Percentiles rank a stretch among this genome's conserved stretches.
These are phyloP conservation scores for Drosophila recens DNA, from an alignment of 2,888 invertebrate genomes.

Conservation along the genomic window DNA sequence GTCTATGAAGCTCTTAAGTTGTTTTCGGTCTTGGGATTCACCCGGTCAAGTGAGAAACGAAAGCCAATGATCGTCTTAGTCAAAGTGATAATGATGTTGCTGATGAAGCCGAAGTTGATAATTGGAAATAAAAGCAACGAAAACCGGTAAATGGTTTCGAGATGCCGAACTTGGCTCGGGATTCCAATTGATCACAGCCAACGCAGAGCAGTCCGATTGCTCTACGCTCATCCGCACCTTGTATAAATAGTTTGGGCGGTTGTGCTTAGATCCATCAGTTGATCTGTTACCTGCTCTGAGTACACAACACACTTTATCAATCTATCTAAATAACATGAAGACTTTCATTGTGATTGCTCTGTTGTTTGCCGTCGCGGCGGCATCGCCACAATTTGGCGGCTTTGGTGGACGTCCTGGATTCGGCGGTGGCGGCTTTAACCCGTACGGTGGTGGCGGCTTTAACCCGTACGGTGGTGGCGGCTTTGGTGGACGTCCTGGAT, in stretches of 20 bases:
- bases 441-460: slow-evolving; percentile 23
- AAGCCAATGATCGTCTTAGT: slow-evolving; percentile 34
- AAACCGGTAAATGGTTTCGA: slow-evolving; percentile 64
- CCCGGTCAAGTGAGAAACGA: slow-evolving; percentile 52
- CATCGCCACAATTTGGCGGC: slow-evolving; percentile 56
- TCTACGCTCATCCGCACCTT: slow-evolving; percentile 23
- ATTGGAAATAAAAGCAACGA: slow-evolving; percentile 62
- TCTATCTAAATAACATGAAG: slow-evolving; percentile 66
- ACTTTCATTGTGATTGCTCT: slow-evolving; percentile 73
- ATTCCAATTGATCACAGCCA: slow-evolving; percentile 41
- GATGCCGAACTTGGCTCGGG: slow-evolving; percentile 31
- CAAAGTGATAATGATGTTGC: slow-evolving; percentile 18
- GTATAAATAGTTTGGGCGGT: slow-evolving; percentile 68
- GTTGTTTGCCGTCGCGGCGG: slow-evolving; percentile 69
- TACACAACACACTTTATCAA: slow-evolving; percentile 20
- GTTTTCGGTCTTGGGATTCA: slow-evolving; percentile 56
- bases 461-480: slow-evolving; percentile 21
- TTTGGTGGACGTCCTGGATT: slow-evolving; percentile 4
- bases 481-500: slow-evolving; percentile 16
- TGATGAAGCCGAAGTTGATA: slow-evolving; percentile 41
- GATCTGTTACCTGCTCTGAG: slow-evolving; percentile 37
- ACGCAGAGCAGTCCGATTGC: slow-evolving; percentile 4
- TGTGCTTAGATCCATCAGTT: slow-evolving; percentile 60
- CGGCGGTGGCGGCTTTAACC: slow-evolving; percentile 22
- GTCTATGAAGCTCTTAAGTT: slow-evolving; percentile 17